These are phyloP conservation scores for Hetaerina titia DNA, from an alignment of 2,888 invertebrate genomes.

Conservation along the genomic window DNA sequence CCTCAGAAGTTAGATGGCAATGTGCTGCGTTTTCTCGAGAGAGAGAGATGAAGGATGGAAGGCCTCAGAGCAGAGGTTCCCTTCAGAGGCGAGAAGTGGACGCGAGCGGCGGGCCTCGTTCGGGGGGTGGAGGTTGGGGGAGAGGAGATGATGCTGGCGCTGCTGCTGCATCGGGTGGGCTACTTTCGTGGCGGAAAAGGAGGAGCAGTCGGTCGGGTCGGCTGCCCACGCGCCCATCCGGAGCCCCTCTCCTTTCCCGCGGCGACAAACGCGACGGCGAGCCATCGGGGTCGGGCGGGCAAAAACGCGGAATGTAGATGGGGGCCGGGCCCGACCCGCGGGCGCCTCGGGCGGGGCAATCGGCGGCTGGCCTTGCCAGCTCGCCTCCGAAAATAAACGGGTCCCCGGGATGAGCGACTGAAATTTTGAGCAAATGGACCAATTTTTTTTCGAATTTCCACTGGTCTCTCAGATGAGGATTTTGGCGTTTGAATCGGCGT, in stretches of 20 bases:
- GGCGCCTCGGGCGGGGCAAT: background rate
- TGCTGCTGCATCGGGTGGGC: background rate
- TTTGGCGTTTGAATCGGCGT: background rate
- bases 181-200: background rate
- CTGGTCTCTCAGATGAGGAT: background rate
- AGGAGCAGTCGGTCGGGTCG: too few relatives aligned
- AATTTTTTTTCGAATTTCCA: background rate
- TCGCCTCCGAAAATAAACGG: background rate
- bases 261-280: conserved; percentile 14
- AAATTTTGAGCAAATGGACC: background rate
- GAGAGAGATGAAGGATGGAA: background rate
- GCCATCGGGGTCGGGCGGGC: conserved; percentile 35
- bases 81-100: too few relatives aligned
- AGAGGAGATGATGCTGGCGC: too few relatives aligned
- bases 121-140: too few relatives aligned
- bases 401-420: background rate
- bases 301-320: conserved; percentile 22
- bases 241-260: background rate
- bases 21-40: background rate
- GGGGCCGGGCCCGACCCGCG: background rate
- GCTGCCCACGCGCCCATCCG: background rate
- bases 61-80: too few relatives aligned
- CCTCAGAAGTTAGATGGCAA: background rate
- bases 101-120: too few relatives aligned
- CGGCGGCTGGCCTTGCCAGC: background rate